Evolutionary conservation across 2,113 vertebrate genomes (phyloP).

Genomic region (Pampusana beccarii): DNA sequence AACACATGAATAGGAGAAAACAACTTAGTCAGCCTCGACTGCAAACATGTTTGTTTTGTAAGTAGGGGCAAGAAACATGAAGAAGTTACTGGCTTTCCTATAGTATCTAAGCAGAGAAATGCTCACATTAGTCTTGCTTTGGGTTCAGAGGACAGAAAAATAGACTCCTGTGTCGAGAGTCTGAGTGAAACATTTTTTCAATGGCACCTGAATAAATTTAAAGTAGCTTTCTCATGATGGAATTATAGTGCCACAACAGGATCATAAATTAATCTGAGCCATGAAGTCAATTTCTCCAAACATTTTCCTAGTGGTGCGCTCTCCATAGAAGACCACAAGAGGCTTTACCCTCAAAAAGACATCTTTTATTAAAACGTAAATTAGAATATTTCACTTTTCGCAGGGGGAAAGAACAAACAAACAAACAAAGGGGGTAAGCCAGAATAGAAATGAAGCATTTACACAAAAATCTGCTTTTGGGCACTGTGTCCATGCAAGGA

Average conservation of each 20-base stretch:
- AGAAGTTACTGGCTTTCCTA: not conserved
- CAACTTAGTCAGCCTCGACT: not conserved
- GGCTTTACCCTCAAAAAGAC: not conserved
- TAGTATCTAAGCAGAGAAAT: not conserved
- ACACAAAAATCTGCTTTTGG: not conserved
- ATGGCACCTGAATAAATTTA: not conserved
- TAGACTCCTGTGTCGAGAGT: not conserved
- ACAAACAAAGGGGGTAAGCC: accelerated
- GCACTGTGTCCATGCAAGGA: not conserved
- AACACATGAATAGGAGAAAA: not conserved
- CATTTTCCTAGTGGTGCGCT: not conserved
- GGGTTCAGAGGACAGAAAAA: not conserved
- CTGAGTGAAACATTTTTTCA: not conserved
- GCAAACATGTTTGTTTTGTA: not conserved
- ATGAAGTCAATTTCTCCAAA: not conserved
- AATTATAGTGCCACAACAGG: not conserved
- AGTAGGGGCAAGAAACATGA: not conserved
- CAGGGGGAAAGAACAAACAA: accelerated
- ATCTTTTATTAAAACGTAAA: not conserved
- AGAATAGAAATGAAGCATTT: not conserved
- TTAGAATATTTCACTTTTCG: not conserved
- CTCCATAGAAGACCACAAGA: not conserved
- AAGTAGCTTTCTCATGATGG: not conserved
- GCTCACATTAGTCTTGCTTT: not conserved
- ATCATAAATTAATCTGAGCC: not conserved